Evolutionary conservation across 2,113 vertebrate species (phyloP), one percentile per base, ranked within the genome.

Genomic region (Salvelinus fontinalis): DNA sequence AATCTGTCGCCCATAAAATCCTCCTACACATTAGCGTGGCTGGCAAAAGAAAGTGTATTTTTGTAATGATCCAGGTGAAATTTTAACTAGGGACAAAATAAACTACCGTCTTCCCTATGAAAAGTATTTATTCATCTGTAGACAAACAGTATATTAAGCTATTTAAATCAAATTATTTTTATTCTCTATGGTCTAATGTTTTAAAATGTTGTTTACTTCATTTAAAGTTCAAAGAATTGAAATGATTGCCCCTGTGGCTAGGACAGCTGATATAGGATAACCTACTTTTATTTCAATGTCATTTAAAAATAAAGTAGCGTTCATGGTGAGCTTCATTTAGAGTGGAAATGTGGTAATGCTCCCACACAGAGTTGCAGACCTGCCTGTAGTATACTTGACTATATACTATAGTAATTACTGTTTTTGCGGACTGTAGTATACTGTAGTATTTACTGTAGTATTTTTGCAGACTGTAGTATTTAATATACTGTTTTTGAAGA

Each of bases 1-100:
- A 89, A 90, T 90, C 86, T 89, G 86, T 88, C n/a, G 22, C 67
- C 62, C 18, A 70, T 71, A 82, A 84, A 84, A 83, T 85, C 88
- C 8, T 27, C 11, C 78, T 44, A 74, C 51, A 73, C 51, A 62
- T 83, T 27, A 76, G 65, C 65, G 5, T 14, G 22, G 26, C 12
- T 67, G 26, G 26, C 11, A 5, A 60, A 44, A 24, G 7, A 62
- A n/a, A 51, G n/a, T 67, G 44, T 67, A 75, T 85, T 76, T 76
- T 24, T 57, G 14, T 67, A 76, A 82, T 31, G 31, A 54, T 16
- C 16, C 49, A 14, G 49, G 49, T 51, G 49, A 3, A 51, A 51
- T 14, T 51, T 51, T 11, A 51, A 11, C 49, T 51, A 51, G 49
- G 49, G 13, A 51, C 13, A 51, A 51, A 51, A 13, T 34, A 1